phyloP scores from a whole-genome alignment of 2,888 invertebrate genomes.

The Sarcophaga caerulescens region DNA sequence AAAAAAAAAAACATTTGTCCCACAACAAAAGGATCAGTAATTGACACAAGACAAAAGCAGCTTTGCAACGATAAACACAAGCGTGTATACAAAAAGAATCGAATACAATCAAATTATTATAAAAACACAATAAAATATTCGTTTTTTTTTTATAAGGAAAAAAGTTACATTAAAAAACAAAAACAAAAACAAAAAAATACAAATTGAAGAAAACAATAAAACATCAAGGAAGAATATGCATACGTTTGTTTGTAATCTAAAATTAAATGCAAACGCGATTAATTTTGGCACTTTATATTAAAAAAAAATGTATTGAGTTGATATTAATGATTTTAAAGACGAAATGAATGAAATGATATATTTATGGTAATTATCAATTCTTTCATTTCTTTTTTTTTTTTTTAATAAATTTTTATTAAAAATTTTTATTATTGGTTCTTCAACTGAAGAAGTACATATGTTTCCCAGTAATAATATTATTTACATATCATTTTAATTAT shows the following conservation, averaged over 20 bases:
- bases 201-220: conserved; percentile 20
- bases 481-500: too few relatives aligned
- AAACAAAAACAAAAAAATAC: not conserved
- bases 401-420: not conserved
- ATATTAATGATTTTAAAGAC: conserved; percentile 37
- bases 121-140: conserved; percentile 10
- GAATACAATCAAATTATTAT: conserved; percentile 18
- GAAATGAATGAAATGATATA: conserved; percentile 36
- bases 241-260: conserved; percentile 23
- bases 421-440: too few relatives aligned
- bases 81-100: not conserved
- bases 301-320: conserved; percentile 3
- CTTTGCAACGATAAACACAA: not conserved
- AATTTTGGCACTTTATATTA: conserved; percentile 21
- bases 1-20: not conserved
- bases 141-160: conserved; percentile 6
- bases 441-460: too few relatives aligned
- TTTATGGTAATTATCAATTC: conserved; percentile 25
- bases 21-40: conserved; percentile 32
- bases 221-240: conserved; percentile 7
- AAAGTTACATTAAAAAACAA: not conserved
- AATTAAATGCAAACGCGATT: conserved; percentile 36
- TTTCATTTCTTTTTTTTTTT: conserved; percentile 2
- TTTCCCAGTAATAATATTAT: too few relatives aligned
- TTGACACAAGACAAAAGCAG: not conserved